A percentile compares a stretch with the other conserved stretches of the same genome.
phyloP scores from a whole-genome alignment of 2,113 vertebrate genomes.

The Neomonachus schauinslandi region DNA sequence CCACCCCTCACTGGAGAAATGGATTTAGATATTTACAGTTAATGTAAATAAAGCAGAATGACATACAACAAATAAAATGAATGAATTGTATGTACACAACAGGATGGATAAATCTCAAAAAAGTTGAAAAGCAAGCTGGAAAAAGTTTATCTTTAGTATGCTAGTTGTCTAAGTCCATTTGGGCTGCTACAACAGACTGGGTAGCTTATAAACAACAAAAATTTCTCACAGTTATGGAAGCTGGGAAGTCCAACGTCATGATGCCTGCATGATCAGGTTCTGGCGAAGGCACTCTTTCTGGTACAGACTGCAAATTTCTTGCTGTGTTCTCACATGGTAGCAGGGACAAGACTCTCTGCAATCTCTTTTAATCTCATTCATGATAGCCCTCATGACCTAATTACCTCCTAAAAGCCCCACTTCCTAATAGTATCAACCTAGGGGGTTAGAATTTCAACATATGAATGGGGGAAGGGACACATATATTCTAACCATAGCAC shows the following conservation, averaged over 20 bases:
- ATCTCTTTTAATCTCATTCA: neutral
- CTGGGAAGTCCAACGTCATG: neutral
- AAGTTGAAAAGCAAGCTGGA: neutral
- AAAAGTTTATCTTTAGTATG: neutral
- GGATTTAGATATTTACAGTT: neutral
- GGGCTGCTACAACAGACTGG: neutral
- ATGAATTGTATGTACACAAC: neutral
- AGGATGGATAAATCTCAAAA: slow-evolving; percentile 28
- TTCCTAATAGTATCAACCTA: neutral
- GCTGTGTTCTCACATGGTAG: neutral
- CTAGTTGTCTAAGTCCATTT: neutral
- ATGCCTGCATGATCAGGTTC: neutral
- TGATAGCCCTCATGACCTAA: neutral
- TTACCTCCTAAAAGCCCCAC: neutral
- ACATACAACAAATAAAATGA: neutral
- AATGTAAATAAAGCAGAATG: neutral
- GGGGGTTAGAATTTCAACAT: neutral
- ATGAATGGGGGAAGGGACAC: neutral
- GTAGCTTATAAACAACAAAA: neutral
- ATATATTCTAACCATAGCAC: neutral
- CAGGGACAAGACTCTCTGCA: neutral
- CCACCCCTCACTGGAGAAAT: neutral
- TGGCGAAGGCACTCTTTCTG: neutral
- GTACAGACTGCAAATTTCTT: neutral
- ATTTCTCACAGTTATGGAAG: neutral